Base-by-base conservation (phyloP, 2,888 invertebrate genomes). In the Phania funesta region DNA sequence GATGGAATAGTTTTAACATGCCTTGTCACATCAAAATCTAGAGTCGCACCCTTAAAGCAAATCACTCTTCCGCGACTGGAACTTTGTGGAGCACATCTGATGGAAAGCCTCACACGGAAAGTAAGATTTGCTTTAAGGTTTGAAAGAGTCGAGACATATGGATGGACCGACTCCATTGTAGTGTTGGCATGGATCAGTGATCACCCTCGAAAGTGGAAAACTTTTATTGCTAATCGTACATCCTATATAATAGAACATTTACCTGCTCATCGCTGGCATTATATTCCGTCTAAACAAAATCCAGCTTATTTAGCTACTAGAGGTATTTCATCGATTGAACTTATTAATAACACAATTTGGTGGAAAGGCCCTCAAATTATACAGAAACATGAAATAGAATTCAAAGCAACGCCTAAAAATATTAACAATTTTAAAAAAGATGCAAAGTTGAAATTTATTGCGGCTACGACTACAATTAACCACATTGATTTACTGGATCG, bases 271-370 rank as follows among this genome's bases (percentile, higher is more conserved):
- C 52, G 74, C 3, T 83, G 70, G 80, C 48, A 44, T 2, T 75
- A 83, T 24, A 56, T 83, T 6, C 1, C n/a, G 5, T 73, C 71
- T 3, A 54, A 75, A 8, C 35, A 58, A 11, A 79, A 76, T 18
- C 79, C 79, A 16, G 83, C 78, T 18, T 83, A 79, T 22, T 48
- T 80, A 24, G 78, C 78, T 1, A 83, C 83, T 2, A 76, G 81
- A 41, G 83, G 83, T 5, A 54, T 84, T 1, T 52, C 56, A 0
- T 54, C 73, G 4, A 5, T 24, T 11, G 58, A 60, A 11, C 32
- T 80, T 0, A n/a, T 80, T 22, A 38, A 26, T 44, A 80, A 73
- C 48, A 1, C 29, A 1, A 29, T 84, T 4, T 84, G 83, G 82
- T 82, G 85, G 78, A 32, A 65, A 8, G 77, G 83, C 3, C 41